A percentile compares a stretch with the other conserved stretches of the same genome.
Conservation (phyloP, 2,797 vertebrate genomes). For the Cynodonichthys magdalenae region DNA sequence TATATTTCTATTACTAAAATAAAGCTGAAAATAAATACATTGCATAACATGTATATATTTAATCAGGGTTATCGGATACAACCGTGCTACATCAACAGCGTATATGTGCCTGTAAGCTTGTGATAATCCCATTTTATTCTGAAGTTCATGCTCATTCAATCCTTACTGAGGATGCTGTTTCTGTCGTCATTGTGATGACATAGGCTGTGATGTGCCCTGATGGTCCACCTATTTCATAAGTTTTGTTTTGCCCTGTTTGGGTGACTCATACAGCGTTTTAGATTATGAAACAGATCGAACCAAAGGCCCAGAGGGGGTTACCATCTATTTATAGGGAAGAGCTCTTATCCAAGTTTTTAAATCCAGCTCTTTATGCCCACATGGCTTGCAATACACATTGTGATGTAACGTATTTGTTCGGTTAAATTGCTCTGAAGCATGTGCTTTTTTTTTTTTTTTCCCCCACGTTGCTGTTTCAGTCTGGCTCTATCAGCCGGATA, state of each 20-base stretch:
- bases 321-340: conserved; percentile 73
- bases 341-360: conserved; percentile 69
- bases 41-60: too few species aligned
- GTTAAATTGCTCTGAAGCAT: conserved; percentile 35
- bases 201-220: conserved; percentile 13
- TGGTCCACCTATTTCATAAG: conserved; percentile 11
- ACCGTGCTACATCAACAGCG: neutral
- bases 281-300: conserved; percentile 73
- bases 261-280: conserved; percentile 64
- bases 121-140: neutral
- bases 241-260: conserved; percentile 37
- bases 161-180: neutral
- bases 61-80: neutral
- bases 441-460: conserved; percentile 40
- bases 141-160: neutral
- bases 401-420: conserved; percentile 68
- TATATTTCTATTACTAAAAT: too few species aligned
- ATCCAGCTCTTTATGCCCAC: conserved; percentile 69
- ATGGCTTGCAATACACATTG: conserved; percentile 34
- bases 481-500: conserved; percentile 45
- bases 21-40: too few species aligned
- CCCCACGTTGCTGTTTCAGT: conserved; percentile 34
- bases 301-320: conserved; percentile 23
- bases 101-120: neutral
- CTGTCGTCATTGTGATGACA: neutral